phyloP scores from a whole-genome alignment of 2,888 invertebrate genomes.

The Micropterix aruncella region DNA sequence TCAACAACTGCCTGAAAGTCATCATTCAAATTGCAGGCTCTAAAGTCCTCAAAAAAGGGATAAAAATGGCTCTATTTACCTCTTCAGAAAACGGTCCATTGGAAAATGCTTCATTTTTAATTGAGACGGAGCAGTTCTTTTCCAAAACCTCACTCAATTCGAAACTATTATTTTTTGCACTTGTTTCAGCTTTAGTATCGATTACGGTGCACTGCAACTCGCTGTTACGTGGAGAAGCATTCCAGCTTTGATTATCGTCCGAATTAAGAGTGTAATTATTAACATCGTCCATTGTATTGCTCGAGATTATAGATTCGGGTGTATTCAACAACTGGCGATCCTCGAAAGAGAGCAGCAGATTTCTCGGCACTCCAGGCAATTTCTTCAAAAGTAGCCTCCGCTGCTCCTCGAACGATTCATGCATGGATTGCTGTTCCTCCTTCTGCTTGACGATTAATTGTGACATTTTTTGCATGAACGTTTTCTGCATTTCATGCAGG shows the following conservation, averaged over 20 bases:
- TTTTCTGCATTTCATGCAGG: conserved; percentile 10
- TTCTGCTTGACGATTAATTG: conserved; percentile 48
- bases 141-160: background rate
- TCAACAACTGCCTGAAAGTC: too few species aligned
- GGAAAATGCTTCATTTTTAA: background rate
- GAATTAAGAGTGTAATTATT: conserved; percentile 3
- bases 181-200: background rate
- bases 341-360: background rate
- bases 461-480: conserved; percentile 42
- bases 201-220: background rate
- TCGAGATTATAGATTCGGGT: too few species aligned
- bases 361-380: conserved; percentile 24
- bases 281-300: background rate
- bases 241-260: background rate
- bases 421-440: conserved; percentile 44
- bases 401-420: conserved; percentile 51
- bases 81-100: background rate
- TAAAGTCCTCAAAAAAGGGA: too few species aligned
- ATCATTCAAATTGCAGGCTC: too few species aligned
- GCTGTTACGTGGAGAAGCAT: background rate
- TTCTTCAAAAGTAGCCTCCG: conserved; percentile 39
- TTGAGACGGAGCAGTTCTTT: background rate
- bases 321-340: too few species aligned
- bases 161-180: background rate
- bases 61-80: too few species aligned